Base-by-base conservation (phyloP, 2,113 vertebrate species). In the Podarcis raffonei region DNA sequence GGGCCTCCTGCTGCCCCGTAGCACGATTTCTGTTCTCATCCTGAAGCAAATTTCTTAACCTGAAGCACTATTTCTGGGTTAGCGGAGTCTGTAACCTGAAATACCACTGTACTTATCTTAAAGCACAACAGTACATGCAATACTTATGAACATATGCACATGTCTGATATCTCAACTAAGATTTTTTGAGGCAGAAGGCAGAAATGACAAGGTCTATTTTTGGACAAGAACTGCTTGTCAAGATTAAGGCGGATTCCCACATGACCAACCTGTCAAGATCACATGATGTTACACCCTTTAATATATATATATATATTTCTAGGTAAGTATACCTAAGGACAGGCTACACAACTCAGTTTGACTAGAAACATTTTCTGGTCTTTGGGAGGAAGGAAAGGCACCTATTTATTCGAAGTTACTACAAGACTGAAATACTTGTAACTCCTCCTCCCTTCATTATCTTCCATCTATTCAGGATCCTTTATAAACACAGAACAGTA, bases 121-220 rank as follows among this genome's bases (percentile, higher is more conserved):
- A n/a, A 87, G 25, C 20, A 79, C 69, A 12, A 81, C 3, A 66
- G 86, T 81, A 89, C 93, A 92, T 90, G 74, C 75, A 30, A 35
- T 57, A 30, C 74, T 42, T 37, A 37, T 5, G 35, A 65, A 83
- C 57, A 81, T 69, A 87, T 96, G 93, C 85, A 95, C 84, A 77
- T 0, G 4, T 90, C 86, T 92, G 93, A 94, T 96, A 94, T 92
- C 93, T 91, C 83, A 35, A 80, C 53, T 48, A 57, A 87, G 84
- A 22, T 53, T 62, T 81, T 65, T 57, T 12, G 37, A 7, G 0
- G 1, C 22, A 9, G 27, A 23, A 11, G 1, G 11, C 22, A 23
- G 16, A 32, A 83, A 32, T n/a, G 75, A 74, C 71, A 83, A 79
- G 86, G 66, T 62, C 68, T 72, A 89, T 81, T 88, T 90, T 78